Evolutionary conservation across 92 coral and sea anemone genomes (phyloP), one percentile per base, ranked within the genome.

Genomic region (Pocillopora meandrina): DNA sequence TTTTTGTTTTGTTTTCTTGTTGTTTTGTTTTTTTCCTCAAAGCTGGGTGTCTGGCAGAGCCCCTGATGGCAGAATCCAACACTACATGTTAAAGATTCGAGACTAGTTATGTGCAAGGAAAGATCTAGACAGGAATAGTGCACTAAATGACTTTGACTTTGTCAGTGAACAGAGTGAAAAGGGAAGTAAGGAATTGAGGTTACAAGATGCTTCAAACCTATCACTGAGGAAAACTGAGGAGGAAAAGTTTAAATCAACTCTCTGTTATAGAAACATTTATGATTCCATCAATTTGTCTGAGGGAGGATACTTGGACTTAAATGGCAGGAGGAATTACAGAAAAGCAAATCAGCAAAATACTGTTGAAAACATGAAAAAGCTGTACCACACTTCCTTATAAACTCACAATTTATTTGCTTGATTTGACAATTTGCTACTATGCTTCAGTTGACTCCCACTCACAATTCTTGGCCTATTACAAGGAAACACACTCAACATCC

Each of bases 1-100:
- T n/a, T 74, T 31, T 21, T 15, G 20, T n/a, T 18, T 12, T 20
- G 0, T 0, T 5, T 49, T 15, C 31, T 14, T 8, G 12, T 59
- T 11, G 7, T 58, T 16, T 26, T 67, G 2, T 67, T 26, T 67
- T n/a, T 67, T 31, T 6, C 72, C 19, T 42, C 8, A 7, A 42
- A 93, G 94, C 92, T 93, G 95, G 98, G 98, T 93, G 57, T 86
- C 98, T 56, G 98, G 98, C 15, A 76, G 93, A 77, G 92, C 90
- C 2, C 79, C 95, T 23, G 98, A 93, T 78, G 95, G 95, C 1
- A 82, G 91, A 89, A 84, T 93, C 31, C 94, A 93, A 72, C 97
- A 93, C 76, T 93, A 93, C 86, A 77, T 91, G 85, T 72, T 93
- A 83, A 91, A 85, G 82, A 91, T 93, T 67, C 91, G 88, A 75